phyloP scores from a whole-genome alignment of 2,113 vertebrate species.

The Apus apus region DNA sequence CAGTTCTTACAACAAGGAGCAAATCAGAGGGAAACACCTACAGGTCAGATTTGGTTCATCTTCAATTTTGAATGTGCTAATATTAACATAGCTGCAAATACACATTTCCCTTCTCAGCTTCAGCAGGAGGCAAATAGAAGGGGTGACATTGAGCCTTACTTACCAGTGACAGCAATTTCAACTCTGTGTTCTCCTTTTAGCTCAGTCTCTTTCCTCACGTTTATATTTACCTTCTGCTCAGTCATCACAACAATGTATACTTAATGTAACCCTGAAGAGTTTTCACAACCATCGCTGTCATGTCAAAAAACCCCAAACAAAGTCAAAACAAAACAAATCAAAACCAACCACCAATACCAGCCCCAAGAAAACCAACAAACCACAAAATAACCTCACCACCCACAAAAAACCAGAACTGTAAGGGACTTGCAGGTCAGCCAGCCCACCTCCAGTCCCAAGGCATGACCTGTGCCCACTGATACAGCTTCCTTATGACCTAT shows the following conservation, averaged over 20 bases:
- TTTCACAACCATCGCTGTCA: neutral
- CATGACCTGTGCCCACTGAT: too few relatives aligned
- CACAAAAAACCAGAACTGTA: neutral
- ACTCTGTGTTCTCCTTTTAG: neutral
- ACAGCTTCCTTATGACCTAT: neutral
- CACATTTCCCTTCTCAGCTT: neutral
- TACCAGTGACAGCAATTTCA: neutral
- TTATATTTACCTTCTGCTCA: neutral
- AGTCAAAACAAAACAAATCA: neutral
- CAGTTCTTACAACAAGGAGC: neutral
- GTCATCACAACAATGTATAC: neutral
- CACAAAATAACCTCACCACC: neutral
- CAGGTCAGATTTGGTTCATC: neutral
- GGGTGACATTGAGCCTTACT: conserved; percentile 2
- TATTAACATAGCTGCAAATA: neutral
- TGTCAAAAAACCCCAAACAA: neutral
- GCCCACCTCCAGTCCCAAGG: neutral
- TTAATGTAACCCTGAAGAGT: neutral
- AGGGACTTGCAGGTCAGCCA: neutral
- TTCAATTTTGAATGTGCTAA: neutral
- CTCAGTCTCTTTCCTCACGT: neutral
- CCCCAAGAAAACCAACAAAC: too few relatives aligned
- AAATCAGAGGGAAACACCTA: neutral
- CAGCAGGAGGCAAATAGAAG: neutral
- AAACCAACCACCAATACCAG: neutral